phyloP scores from a whole-genome alignment of 2,113 vertebrate species.

The Andinoacara biseriatus region DNA sequence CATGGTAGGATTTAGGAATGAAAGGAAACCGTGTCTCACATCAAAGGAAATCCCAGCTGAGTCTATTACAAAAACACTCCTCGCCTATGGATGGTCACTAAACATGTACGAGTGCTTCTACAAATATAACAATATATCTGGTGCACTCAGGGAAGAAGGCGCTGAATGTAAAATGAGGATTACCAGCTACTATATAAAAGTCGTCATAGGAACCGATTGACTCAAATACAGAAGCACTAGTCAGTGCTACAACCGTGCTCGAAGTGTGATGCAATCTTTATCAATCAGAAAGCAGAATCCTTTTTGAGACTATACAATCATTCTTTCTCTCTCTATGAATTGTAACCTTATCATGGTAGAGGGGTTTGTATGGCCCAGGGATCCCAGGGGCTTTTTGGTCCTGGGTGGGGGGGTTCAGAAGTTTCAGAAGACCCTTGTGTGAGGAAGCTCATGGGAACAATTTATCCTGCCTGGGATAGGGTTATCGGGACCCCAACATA shows the following conservation, averaged over 20 bases:
- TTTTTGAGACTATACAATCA: conserved; percentile 7
- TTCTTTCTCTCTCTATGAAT: background rate
- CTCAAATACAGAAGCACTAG: conserved; percentile 25
- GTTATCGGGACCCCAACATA: no score
- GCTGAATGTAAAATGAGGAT: conserved; percentile 18
- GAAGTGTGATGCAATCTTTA: conserved; percentile 22
- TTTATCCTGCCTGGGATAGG: no score
- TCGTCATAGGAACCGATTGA: conserved; percentile 20
- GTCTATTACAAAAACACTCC: background rate
- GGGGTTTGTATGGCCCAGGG: no score
- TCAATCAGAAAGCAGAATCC: background rate
- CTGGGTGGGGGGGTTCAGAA: no score
- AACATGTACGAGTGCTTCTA: background rate
- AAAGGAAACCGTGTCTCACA: background rate
- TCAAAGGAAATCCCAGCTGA: conserved; percentile 17
- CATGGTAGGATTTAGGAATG: background rate
- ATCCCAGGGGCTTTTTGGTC: no score
- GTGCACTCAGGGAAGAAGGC: background rate
- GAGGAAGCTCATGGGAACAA: no score
- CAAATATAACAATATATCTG: conserved; percentile 15
- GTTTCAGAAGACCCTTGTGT: no score
- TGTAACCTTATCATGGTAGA: no score
- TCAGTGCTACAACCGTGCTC: conserved; percentile 41
- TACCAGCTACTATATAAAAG: background rate
- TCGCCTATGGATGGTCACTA: background rate